Conservation (phyloP, 2,888 invertebrate species). For the Andrena chrysosceles region DNA sequence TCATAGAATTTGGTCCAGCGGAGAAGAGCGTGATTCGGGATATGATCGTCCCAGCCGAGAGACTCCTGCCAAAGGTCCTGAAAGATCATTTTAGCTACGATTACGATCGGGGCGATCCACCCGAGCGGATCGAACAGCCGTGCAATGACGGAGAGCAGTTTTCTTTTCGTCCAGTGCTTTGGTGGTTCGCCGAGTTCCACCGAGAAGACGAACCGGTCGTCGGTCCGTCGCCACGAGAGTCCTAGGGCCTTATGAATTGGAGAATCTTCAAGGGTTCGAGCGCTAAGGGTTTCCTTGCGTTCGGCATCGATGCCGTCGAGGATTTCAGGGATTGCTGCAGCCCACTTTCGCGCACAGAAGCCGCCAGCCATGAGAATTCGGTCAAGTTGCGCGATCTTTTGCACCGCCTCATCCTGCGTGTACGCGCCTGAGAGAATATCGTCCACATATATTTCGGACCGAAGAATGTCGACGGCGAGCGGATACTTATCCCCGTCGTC, state of each 20-base stretch:
- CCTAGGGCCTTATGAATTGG: neutral
- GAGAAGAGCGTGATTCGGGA: neutral
- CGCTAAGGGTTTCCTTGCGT: neutral
- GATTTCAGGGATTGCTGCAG: neutral
- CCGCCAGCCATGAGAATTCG: neutral
- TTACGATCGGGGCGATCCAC: neutral
- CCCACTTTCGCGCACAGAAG: neutral
- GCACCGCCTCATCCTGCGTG: too few species aligned
- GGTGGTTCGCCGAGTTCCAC: too few species aligned
- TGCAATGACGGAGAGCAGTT: neutral
- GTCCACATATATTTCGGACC: too few species aligned
- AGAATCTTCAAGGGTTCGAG: neutral
- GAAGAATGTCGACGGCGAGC: too few species aligned
- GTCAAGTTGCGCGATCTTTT: too few species aligned
- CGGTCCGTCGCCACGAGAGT: neutral
- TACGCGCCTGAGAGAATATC: too few species aligned
- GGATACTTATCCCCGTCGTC: too few species aligned
- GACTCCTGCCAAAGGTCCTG: neutral
- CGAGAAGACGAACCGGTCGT: neutral
- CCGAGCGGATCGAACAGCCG: neutral
- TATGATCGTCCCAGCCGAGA: neutral
- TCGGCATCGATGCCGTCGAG: neutral
- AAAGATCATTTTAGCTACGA: neutral
- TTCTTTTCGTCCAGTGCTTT: neutral
- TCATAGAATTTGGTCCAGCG: neutral